Percentiles rank a stretch among this genome's conserved stretches.
phyloP scores from a whole-genome alignment of 2,113 vertebrate genomes.

The Litocranius walleri region DNA sequence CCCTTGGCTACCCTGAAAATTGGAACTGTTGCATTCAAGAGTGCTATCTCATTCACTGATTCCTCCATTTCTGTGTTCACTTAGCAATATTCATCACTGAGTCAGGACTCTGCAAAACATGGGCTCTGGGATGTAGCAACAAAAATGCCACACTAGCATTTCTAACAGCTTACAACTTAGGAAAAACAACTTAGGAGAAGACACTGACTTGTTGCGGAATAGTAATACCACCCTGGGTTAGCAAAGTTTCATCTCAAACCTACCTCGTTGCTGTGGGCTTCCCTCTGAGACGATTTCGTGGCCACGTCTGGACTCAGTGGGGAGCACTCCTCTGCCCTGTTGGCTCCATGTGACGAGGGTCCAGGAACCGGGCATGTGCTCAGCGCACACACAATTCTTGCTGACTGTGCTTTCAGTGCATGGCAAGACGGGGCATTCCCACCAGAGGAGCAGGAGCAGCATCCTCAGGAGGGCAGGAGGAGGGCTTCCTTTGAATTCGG shows the following conservation, averaged over 20 bases:
- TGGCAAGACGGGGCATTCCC: neutral
- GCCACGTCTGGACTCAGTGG: neutral
- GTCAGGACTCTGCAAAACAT: neutral
- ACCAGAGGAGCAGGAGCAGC: neutral
- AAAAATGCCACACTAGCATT: neutral
- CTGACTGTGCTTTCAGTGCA: neutral
- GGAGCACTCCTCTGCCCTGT: neutral
- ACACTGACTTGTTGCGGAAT: neutral
- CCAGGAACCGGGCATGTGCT: fast-evolving
- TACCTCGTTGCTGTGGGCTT: neutral
- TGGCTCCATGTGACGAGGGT: fast-evolving
- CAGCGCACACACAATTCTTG: no score
- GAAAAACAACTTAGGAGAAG: neutral
- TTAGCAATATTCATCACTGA: neutral
- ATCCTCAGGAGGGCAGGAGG: neutral
- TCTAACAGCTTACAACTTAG: neutral
- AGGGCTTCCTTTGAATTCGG: neutral
- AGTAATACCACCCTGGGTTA: neutral
- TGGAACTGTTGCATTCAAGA: neutral
- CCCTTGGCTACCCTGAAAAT: neutral
- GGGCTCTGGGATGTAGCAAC: neutral
- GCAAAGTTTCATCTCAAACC: neutral
- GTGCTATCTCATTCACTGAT: neutral
- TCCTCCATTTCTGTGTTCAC: neutral
- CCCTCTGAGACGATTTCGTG: neutral